phyloP scores from a whole-genome alignment of 92 coral and sea anemone species.

The Epizoanthus rinbou region DNA sequence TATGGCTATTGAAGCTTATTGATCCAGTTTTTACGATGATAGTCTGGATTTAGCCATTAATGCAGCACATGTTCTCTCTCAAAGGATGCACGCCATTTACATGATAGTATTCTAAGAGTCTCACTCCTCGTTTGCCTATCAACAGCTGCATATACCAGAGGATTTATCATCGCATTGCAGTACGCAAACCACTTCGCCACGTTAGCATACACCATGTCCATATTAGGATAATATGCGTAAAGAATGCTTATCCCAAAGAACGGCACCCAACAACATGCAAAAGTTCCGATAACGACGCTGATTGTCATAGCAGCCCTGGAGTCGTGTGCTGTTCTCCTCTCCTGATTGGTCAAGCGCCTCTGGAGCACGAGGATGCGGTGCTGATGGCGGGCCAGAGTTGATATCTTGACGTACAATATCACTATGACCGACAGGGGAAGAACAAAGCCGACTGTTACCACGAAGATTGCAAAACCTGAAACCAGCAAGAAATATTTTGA shows the following conservation, averaged over 20 bases:
- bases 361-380: slow-evolving; percentile 12
- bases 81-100: too few relatives aligned
- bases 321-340: slow-evolving; percentile 6
- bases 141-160: slow-evolving; percentile 31
- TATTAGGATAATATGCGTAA: background rate
- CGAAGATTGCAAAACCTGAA: slow-evolving; percentile 22
- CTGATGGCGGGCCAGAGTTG: slow-evolving; percentile 29
- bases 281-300: slow-evolving; percentile 28
- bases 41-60: too few relatives aligned
- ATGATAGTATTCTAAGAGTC: background rate
- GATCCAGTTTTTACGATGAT: too few relatives aligned
- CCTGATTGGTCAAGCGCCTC: slow-evolving; percentile 11
- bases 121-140: slow-evolving; percentile 25
- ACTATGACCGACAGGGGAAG: slow-evolving; percentile 19
- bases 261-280: slow-evolving; percentile 30
- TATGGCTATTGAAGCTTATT: too few relatives aligned
- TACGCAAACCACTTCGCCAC: slow-evolving; percentile 41
- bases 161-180: slow-evolving; percentile 27
- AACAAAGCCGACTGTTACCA: slow-evolving; percentile 4
- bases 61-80: too few relatives aligned
- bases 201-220: slow-evolving; percentile 5
- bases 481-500: background rate
- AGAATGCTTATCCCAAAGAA: slow-evolving; percentile 35
- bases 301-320: slow-evolving; percentile 34
- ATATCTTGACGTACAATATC: slow-evolving; percentile 31